Conservation (phyloP, 2,888 invertebrate species). For the Tridacna crocea region DNA sequence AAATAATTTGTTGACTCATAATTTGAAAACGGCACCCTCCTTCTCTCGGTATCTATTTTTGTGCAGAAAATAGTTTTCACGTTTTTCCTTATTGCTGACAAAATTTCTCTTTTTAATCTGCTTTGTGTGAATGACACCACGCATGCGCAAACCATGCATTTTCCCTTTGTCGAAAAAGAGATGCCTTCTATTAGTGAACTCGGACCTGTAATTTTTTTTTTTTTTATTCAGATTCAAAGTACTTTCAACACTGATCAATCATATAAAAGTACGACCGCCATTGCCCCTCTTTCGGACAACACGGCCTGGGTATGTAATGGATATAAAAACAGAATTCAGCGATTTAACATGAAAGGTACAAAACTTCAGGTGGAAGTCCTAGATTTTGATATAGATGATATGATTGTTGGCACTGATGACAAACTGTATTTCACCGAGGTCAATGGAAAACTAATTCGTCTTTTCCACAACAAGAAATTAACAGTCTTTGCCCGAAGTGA, state of each 20-base stretch:
- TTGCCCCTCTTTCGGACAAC: slow-evolving; percentile 56
- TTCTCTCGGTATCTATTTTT: no score
- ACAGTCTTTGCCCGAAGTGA: slow-evolving; percentile 57
- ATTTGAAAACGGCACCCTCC: no score
- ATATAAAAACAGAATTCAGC: slow-evolving; percentile 51
- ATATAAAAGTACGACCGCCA: slow-evolving; percentile 51
- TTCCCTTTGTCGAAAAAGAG: no score
- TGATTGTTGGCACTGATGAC: slow-evolving; percentile 47
- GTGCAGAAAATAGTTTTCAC: no score
- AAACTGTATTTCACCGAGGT: slow-evolving; percentile 50
- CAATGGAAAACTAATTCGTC: slow-evolving; percentile 55
- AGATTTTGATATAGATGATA: slow-evolving; percentile 60
- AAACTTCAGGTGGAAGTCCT: slow-evolving; percentile 47
- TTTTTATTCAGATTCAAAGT: slow-evolving; percentile 37
- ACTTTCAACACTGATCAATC: slow-evolving; percentile 56
- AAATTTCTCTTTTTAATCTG: no score
- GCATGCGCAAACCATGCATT: no score
- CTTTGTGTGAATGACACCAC: no score
- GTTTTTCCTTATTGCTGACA: no score
- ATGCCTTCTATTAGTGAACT: no score
- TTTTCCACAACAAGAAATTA: slow-evolving; percentile 33
- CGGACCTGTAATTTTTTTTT: no score
- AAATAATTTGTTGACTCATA: no score
- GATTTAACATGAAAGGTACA: slow-evolving; percentile 41
- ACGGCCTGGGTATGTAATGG: slow-evolving; percentile 59